A percentile compares a stretch with the other conserved stretches of the same genome.
phyloP scores from a whole-genome alignment of 2,797 vertebrate genomes.

The Coreius guichenoti region DNA sequence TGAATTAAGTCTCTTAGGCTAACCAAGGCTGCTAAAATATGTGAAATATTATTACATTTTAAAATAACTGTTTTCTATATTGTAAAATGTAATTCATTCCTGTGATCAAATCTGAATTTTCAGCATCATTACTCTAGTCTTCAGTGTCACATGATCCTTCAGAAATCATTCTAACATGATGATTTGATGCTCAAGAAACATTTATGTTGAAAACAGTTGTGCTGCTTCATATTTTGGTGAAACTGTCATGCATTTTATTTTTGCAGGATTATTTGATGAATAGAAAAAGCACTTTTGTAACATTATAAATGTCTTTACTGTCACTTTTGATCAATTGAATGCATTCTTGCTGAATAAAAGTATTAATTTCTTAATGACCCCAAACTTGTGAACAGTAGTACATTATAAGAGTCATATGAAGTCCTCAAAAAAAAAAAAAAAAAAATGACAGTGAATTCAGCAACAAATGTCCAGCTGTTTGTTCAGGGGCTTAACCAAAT shows the following conservation, averaged over 20 bases:
- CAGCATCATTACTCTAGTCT: neutral
- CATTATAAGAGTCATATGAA: neutral
- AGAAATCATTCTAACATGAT: neutral
- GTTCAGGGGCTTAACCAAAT: slow-evolving; percentile 58
- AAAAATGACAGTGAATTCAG: neutral
- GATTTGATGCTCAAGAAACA: neutral
- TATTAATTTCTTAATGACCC: too few relatives aligned
- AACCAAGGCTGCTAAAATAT: too few relatives aligned
- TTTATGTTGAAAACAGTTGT: neutral
- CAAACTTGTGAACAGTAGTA: neutral
- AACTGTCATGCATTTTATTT: neutral
- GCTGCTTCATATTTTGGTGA: neutral
- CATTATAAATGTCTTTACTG: too few relatives aligned
- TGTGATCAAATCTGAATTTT: neutral
- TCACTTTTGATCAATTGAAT: too few relatives aligned
- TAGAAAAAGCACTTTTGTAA: neutral
- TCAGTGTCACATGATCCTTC: neutral
- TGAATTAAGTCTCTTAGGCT: too few relatives aligned
- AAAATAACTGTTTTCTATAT: neutral
- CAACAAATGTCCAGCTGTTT: neutral
- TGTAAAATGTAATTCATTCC: neutral
- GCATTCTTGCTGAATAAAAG: too few relatives aligned
- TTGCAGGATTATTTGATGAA: neutral
- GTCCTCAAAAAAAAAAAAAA: neutral
- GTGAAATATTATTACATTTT: neutral